Base-by-base conservation (phyloP, 2,797 vertebrate species). In the Pelochelys cantorii region DNA sequence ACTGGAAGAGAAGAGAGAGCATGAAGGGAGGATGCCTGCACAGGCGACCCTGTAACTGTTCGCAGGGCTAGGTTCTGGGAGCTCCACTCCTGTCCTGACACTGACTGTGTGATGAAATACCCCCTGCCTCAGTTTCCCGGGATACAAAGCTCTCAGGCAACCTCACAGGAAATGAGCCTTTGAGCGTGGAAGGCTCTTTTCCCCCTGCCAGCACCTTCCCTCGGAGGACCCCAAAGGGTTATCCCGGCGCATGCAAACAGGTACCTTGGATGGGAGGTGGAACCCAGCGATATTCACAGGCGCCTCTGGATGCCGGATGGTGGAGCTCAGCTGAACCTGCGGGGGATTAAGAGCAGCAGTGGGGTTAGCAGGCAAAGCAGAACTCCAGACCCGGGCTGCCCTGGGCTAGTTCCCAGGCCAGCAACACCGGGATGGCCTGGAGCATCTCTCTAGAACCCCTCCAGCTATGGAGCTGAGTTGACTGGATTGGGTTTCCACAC, bases 231-330 rank as follows among this genome's bases (percentile, higher is more conserved):
- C 42, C 15, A 37, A 34, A 62, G n/a, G 25, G 48, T 0, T 9
- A 37, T 1, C 2, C 5, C 0, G 4, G 37, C 18, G 34, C 13
- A 6, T 22, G 17, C n/a, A 83, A n/a, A 42, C 31, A 81, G 37
- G 97, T 97, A 99, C 99, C 98, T 99, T 98, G 68, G 98, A 95
- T 59, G 99, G 99, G 48, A 99, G 97, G 95, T 99, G 99, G 96
- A 99, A 99, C 8, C 99, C 99, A 5, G 98, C 98, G 2, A 99
- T 88, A 12, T 98, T 98, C 4, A 98, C 95, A 0, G 98, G 98
- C 0, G 99, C 98, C 97, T 99, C 99, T 1, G 99, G 99, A 95
- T 99, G 99, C 83, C 95, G 97, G 18, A 79, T 95, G 0, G 98
- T 99, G 87, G 97, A 98, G 85, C 97, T 98, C 65, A 99, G 90